Conservation (phyloP, 1,140 invertebrate genomes). For the Heliconius melpomene region DNA sequence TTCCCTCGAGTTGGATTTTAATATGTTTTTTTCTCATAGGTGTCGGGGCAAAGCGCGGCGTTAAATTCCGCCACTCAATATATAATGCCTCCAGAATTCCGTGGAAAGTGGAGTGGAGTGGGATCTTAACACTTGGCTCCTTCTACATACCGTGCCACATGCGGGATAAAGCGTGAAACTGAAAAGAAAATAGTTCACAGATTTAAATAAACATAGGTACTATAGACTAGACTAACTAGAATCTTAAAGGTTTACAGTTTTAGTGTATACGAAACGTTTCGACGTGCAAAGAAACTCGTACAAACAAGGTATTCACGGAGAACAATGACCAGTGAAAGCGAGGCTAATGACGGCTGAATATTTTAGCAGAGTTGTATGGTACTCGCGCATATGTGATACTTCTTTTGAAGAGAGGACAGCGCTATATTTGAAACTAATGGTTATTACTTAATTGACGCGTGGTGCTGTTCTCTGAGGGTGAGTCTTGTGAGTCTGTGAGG, state of each 20-base stretch:
- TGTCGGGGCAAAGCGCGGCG: too few relatives aligned
- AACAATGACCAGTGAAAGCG: conserved; percentile 51
- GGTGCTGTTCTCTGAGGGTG: too few relatives aligned
- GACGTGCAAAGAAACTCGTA: conserved; percentile 28
- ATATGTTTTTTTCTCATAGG: too few relatives aligned
- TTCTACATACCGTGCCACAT: too few relatives aligned
- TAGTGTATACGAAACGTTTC: conserved; percentile 13
- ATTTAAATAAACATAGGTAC: neutral
- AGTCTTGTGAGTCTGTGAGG: too few relatives aligned
- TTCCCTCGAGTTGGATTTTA: too few relatives aligned
- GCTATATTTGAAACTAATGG: neutral
- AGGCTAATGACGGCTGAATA: conserved; percentile 67
- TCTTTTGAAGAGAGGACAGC: neutral
- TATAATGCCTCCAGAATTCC: too few relatives aligned
- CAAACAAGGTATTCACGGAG: conserved; percentile 35
- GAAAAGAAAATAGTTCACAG: neutral
- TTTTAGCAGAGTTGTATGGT: conserved; percentile 46
- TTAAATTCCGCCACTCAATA: too few relatives aligned
- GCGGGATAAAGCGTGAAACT: too few relatives aligned
- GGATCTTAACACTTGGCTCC: neutral
- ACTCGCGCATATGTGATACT: conserved; percentile 14
- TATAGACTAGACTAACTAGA: conserved; percentile 10
- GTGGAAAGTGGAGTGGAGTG: too few relatives aligned
- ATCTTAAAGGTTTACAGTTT: conserved; percentile 15
- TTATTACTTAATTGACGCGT: neutral